Base-by-base conservation (phyloP, 2,113 vertebrate genomes). In the Nycticryphes semicollaris region DNA sequence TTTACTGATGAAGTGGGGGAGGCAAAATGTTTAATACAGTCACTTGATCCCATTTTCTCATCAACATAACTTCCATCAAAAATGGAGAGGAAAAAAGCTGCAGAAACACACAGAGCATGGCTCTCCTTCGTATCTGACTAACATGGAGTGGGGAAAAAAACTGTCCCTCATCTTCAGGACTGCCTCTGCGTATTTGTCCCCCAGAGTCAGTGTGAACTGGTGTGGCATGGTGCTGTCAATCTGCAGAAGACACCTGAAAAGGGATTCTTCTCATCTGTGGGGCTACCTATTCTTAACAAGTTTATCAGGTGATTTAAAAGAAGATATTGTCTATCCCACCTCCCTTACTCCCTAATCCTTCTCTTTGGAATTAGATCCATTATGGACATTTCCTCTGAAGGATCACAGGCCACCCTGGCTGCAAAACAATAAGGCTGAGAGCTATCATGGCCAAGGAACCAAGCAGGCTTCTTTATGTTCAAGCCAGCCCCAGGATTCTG, bases 141-240 rank as follows among this genome's bases (percentile, higher is more conserved):
- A 51, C 6, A 11, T 3, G 12, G 37, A n/a, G 14, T 0, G 2
- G 39, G 31, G 23, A 19, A 47, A 68, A 43, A 28, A 25, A 1
- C 11, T 25, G 31, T 16, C 14, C 22, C 31, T 73, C 48, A 10
- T 54, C 84, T n/a, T 70, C 57, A n/a, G 14, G 33, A 33, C 30
- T 14, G 10, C 5, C 53, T 64, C 43, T 24, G 27, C 3, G 0
- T 8, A 3, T 24, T 59, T 41, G 57, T 59, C 14, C 31, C 59
- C 6, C n/a, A 3, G 1, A n/a, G 24, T 18, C 45, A 22, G 6
- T 4, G 15, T 4, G 3, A 78, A 27, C 21, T 0, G 3, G 23
- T 9, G 10, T 16, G 23, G 31, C 31, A 51, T 3, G 3, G 37
- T 76, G 35, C 45, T 81, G 39, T 37, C 20, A 20, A 4, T 14